These are phyloP conservation scores for Drosophila rellima DNA, from an alignment of 2,888 invertebrate species.

Conservation along the genomic window DNA sequence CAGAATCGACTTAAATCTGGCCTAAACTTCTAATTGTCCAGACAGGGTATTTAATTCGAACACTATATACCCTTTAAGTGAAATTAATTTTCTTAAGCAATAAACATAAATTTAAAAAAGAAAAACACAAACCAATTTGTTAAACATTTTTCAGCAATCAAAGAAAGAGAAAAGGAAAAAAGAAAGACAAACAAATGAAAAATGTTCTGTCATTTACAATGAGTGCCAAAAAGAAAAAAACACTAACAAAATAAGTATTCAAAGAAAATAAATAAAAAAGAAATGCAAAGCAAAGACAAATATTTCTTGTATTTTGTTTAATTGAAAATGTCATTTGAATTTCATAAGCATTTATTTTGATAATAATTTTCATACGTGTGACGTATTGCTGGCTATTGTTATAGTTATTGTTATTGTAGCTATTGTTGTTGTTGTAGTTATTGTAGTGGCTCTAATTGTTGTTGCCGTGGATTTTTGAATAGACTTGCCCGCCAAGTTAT, in stretches of 20 bases:
- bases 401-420: conserved; percentile 9
- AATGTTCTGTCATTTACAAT: conserved; percentile 2
- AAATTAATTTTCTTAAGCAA: conserved; percentile 14
- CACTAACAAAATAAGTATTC: neutral
- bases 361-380: conserved; percentile 39
- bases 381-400: conserved; percentile 36
- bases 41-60: neutral
- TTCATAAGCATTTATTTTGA: conserved; percentile 39
- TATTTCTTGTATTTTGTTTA: neutral
- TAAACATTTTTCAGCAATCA: conserved; percentile 28
- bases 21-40: neutral
- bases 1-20: neutral
- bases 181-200: conserved; percentile 1
- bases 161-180: neutral
- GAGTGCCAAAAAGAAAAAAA: conserved; percentile 6
- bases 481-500: conserved; percentile 78
- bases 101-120: conserved; percentile 12
- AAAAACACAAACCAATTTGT: conserved; percentile 30
- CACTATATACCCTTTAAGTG: neutral
- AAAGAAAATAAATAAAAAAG: neutral
- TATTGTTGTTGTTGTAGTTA: conserved; percentile 8
- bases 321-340: conserved; percentile 34
- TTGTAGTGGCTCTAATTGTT: conserved; percentile 17
- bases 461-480: conserved; percentile 29
- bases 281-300: neutral